Evolutionary conservation across 2,888 invertebrate species (phyloP).

Genomic region (Amiota minor): DNA sequence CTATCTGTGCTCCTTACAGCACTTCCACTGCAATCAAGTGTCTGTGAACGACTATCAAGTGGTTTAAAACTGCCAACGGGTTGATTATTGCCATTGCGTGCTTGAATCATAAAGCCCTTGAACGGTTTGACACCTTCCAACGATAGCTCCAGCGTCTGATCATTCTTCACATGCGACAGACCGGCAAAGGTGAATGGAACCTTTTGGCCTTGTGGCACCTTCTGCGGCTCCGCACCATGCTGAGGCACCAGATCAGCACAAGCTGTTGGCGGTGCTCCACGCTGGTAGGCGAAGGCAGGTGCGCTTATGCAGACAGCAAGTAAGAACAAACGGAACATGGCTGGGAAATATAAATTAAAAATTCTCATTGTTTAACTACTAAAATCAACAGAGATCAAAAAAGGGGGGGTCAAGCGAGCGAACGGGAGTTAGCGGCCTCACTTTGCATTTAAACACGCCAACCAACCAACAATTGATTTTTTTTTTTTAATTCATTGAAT

Average conservation of each 20-base stretch:
- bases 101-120: constrained; percentile 81
- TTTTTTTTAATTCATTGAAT: constrained; percentile 8
- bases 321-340: constrained; percentile 64
- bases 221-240: constrained; percentile 78
- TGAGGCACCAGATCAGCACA: constrained; percentile 81
- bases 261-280: constrained; percentile 79
- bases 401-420: too few relatives aligned
- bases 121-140: constrained; percentile 75
- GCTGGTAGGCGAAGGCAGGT: constrained; percentile 74
- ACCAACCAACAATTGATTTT: neutral
- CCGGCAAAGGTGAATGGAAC: constrained; percentile 77
- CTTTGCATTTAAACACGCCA: constrained; percentile 14
- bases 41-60: constrained; percentile 73
- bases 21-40: constrained; percentile 61
- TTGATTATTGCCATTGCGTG: constrained; percentile 76
- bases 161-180: constrained; percentile 72
- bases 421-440: too few relatives aligned
- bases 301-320: constrained; percentile 56
- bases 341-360: neutral
- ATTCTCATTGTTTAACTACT: neutral
- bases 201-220: constrained; percentile 45
- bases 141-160: constrained; percentile 74
- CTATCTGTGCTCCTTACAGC: constrained; percentile 51
- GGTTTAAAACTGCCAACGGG: constrained; percentile 79
- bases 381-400: too few relatives aligned